Percentiles rank a stretch among this genome's conserved stretches.
These are phyloP conservation scores for Hormaphis cornu DNA, from an alignment of 1,140 invertebrate species.

Conservation along the genomic window DNA sequence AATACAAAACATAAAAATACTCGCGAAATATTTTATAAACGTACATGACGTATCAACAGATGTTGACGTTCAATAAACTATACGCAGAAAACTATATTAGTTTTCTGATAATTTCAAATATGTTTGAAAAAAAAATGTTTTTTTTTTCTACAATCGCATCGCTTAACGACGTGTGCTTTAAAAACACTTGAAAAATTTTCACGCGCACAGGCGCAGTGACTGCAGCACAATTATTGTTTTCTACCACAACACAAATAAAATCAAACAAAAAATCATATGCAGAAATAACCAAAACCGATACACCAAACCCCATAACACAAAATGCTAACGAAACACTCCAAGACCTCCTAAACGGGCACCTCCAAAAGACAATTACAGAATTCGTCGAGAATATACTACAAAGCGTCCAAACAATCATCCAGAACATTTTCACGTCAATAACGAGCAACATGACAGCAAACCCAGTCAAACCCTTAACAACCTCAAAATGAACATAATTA, in stretches of 20 bases:
- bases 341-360: neutral
- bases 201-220: too few relatives aligned
- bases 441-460: neutral
- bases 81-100: too few relatives aligned
- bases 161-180: too few relatives aligned
- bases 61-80: too few relatives aligned
- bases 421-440: neutral
- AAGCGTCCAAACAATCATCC: neutral
- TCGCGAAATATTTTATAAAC: too few relatives aligned
- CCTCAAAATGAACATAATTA: neutral
- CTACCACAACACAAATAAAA: neutral
- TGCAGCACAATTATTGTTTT: too few relatives aligned
- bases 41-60: too few relatives aligned
- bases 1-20: too few relatives aligned
- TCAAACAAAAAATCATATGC: neutral
- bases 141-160: too few relatives aligned
- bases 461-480: neutral
- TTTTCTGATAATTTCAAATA: too few relatives aligned
- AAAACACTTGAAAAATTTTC: too few relatives aligned
- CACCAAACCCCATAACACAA: neutral
- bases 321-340: neutral
- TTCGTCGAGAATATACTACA: neutral
- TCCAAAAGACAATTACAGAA: neutral
- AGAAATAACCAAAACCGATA: slow-evolving; percentile 1
- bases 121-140: too few relatives aligned